Conservation (phyloP, 1,140 invertebrate genomes). For the Temnothorax longispinosus region DNA sequence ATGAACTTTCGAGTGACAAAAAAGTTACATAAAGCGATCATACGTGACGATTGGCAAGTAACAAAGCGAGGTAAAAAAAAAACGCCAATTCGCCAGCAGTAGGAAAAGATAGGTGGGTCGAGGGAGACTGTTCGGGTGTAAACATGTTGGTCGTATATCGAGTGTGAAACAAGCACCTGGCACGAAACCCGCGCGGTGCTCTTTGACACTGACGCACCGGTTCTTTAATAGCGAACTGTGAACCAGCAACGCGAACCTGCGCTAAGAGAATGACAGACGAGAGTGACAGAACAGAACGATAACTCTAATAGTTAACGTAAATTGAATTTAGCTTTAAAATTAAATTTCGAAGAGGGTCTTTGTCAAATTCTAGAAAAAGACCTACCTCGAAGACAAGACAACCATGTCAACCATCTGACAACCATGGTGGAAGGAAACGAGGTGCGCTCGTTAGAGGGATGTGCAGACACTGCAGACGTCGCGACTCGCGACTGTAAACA, state of each 20-base stretch:
- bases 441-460: too few relatives aligned
- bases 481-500: too few relatives aligned
- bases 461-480: too few relatives aligned
- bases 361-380: not conserved
- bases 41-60: constrained; percentile 12
- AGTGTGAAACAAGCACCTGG: constrained; percentile 48
- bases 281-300: not conserved
- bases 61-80: constrained; percentile 7
- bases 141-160: constrained; percentile 18
- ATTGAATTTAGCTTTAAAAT: not conserved
- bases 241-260: not conserved
- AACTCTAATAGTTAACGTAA: not conserved
- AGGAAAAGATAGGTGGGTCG: not conserved
- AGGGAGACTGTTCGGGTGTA: not conserved
- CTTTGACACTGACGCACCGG: not conserved
- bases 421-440: too few relatives aligned
- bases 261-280: not conserved
- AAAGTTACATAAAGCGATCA: constrained; percentile 21
- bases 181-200: not conserved
- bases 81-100: not conserved
- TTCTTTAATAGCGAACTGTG: not conserved
- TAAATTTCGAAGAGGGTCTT: not conserved
- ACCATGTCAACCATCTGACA: too few relatives aligned
- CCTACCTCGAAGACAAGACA: not conserved
- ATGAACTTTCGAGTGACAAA: constrained; percentile 8